These are phyloP conservation scores for Drosophila peninsularis DNA, from an alignment of 2,888 invertebrate genomes.

Conservation along the genomic window DNA sequence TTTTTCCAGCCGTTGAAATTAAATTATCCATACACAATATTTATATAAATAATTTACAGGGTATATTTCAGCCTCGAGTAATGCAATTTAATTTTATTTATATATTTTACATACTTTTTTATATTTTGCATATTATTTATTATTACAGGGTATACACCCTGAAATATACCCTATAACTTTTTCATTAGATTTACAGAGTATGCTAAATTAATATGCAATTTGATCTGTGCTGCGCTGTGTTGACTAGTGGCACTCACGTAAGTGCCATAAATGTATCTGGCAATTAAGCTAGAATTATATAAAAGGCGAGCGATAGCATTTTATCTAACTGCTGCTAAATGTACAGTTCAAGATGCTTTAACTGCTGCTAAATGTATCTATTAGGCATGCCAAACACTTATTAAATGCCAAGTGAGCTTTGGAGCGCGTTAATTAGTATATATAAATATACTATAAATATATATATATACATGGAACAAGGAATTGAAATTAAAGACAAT, in stretches of 20 bases:
- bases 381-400: constrained; percentile 38
- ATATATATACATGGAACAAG: not conserved
- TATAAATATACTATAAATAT: not conserved
- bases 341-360: constrained; percentile 59
- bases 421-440: constrained; percentile 6
- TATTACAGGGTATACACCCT: not conserved
- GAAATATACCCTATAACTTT: not conserved
- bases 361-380: constrained; percentile 53
- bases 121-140: not conserved
- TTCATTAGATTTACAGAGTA: not conserved
- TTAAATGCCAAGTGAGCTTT: constrained; percentile 25
- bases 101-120: too few relatives aligned
- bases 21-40: too few relatives aligned
- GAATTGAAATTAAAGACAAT: not conserved
- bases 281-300: constrained; percentile 41
- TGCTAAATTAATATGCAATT: constrained; percentile 9
- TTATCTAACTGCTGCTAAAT: constrained; percentile 63
- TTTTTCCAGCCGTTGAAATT: too few relatives aligned
- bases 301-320: constrained; percentile 28
- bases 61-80: too few relatives aligned
- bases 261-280: constrained; percentile 21
- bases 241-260: constrained; percentile 28
- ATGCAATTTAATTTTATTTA: too few relatives aligned
- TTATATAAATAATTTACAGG: too few relatives aligned
- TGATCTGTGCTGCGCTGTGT: constrained; percentile 12